Percentiles rank a stretch among this genome's conserved stretches.
phyloP scores from a whole-genome alignment of 92 coral and sea anemone genomes.

The Isaurus tuberculatus region DNA sequence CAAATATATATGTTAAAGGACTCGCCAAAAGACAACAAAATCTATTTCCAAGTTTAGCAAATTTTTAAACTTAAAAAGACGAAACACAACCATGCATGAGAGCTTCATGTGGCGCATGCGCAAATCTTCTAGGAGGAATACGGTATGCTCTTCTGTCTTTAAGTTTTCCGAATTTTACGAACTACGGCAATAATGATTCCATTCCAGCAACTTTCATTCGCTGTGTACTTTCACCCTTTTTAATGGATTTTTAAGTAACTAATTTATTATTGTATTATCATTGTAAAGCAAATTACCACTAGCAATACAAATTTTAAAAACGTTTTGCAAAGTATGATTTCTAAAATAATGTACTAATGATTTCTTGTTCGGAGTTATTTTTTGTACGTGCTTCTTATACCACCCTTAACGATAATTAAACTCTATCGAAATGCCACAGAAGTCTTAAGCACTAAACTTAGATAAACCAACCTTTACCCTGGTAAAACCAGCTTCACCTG shows the following conservation, averaged over 20 bases:
- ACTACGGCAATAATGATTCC: conserved; percentile 30
- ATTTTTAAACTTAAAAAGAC: neutral
- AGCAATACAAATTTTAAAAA: too few species aligned
- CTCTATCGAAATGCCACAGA: too few species aligned
- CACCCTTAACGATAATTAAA: too few species aligned
- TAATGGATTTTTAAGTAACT: conserved; percentile 47
- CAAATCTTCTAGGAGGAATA: neutral
- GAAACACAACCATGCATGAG: neutral
- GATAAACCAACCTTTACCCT: too few species aligned
- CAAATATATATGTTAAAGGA: neutral
- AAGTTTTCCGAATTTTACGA: conserved; percentile 10
- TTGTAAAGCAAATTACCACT: neutral
- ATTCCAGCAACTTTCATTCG: conserved; percentile 7
- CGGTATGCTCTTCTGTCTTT: conserved; percentile 8
- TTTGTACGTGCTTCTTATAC: too few species aligned
- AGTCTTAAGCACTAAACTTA: too few species aligned
- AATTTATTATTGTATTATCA: neutral
- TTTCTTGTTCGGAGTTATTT: too few species aligned
- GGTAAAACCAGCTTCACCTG: too few species aligned
- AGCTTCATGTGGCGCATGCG: conserved; percentile 23
- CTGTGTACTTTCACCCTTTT: conserved; percentile 12
- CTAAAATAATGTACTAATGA: too few species aligned
- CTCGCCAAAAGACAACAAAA: neutral
- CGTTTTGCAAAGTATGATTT: too few species aligned
- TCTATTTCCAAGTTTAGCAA: neutral